Conservation (phyloP, 2,113 vertebrate species). For the Petaurus breviceps region DNA sequence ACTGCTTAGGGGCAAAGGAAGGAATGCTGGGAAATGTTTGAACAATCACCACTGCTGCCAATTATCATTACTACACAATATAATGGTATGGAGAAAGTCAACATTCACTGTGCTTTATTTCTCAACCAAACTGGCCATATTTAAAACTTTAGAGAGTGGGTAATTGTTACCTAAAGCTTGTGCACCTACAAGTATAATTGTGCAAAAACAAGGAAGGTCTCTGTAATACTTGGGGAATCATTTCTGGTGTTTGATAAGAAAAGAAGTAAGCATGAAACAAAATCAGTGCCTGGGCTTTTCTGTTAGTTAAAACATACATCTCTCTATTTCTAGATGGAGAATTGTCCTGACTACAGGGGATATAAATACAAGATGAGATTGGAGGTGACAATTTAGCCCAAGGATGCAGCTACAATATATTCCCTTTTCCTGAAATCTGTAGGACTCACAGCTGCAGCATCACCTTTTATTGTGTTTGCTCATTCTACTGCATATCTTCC, state of each 20-base stretch:
- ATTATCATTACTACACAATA: conserved; percentile 75
- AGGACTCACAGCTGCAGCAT: conserved; percentile 34
- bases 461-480: conserved; percentile 14
- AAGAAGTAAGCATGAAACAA: neutral
- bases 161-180: neutral
- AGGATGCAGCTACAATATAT: neutral
- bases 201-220: neutral
- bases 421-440: conserved; percentile 3
- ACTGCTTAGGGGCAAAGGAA: conserved; percentile 49
- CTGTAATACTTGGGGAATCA: neutral
- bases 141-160: neutral
- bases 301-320: neutral
- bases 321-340: neutral
- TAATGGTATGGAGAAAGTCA: conserved; percentile 80
- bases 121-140: conserved; percentile 61
- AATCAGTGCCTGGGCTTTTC: neutral
- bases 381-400: conserved; percentile 28
- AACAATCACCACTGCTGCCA: conserved; percentile 76
- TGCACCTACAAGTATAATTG: neutral
- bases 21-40: conserved; percentile 73
- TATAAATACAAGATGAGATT: neutral
- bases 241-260: neutral
- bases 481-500: conserved; percentile 4
- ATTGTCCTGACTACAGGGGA: neutral
- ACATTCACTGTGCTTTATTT: conserved; percentile 69